Conservation (phyloP, 2,888 invertebrate species). For the Syrphus vitripennis region DNA sequence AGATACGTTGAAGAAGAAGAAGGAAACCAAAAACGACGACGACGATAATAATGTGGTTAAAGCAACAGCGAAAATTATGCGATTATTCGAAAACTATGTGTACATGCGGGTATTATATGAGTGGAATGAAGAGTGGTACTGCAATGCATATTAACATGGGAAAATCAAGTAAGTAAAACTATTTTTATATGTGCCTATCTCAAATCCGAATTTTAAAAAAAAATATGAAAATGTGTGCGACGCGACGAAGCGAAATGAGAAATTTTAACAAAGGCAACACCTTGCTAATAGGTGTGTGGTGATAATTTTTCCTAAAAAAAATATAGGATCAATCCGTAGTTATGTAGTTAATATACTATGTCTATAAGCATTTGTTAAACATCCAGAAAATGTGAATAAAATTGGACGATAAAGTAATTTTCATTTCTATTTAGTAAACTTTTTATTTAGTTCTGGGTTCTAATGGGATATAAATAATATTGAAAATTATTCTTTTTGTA, state of each 20-base stretch:
- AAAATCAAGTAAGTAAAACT: conserved; percentile 60
- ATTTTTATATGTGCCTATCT: conserved; percentile 45
- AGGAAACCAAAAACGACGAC: background rate
- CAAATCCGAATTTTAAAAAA: conserved; percentile 50
- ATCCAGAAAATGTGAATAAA: too few species aligned
- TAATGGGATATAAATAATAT: too few species aligned
- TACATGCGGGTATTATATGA: conserved; percentile 30
- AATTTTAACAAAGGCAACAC: conserved; percentile 26
- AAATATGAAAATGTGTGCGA: conserved; percentile 56
- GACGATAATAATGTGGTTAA: conserved; percentile 38
- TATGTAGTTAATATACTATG: too few species aligned
- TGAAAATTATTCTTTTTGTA: too few species aligned
- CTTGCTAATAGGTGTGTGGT: conserved; percentile 32
- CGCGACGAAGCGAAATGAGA: conserved; percentile 32
- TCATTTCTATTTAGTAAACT: too few species aligned
- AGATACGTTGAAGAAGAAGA: background rate
- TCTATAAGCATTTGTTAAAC: too few species aligned
- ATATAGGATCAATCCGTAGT: too few species aligned
- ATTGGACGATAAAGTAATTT: too few species aligned
- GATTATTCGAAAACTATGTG: conserved; percentile 56
- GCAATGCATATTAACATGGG: conserved; percentile 50
- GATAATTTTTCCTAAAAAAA: background rate
- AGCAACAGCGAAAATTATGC: conserved; percentile 49
- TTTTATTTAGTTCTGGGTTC: too few species aligned
- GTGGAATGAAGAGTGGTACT: background rate